Conservation (phyloP, 2,888 invertebrate species). For the Pammene aurita region DNA sequence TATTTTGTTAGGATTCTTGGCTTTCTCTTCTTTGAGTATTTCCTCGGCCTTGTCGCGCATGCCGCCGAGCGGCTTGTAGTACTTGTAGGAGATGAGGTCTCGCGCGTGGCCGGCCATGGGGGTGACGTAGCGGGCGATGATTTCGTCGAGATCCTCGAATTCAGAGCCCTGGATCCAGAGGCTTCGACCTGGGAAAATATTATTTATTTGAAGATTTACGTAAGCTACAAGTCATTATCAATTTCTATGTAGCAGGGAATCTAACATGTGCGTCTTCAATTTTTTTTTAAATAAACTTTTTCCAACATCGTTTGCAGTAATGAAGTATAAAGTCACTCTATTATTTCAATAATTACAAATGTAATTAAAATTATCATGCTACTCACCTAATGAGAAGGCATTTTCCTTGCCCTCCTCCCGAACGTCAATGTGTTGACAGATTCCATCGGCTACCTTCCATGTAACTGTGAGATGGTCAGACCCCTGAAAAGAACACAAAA, state of each 20-base stretch:
- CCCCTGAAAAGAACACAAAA: slow-evolving; percentile 77
- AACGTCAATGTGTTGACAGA: slow-evolving; percentile 98
- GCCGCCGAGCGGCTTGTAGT: slow-evolving; percentile 91
- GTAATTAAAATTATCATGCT: background rate
- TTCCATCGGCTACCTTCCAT: slow-evolving; percentile 98
- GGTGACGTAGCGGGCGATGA: slow-evolving; percentile 97
- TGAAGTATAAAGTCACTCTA: background rate
- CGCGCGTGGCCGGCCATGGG: slow-evolving; percentile 98
- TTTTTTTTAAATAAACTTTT: too few relatives aligned
- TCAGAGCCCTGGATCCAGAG: slow-evolving; percentile 96
- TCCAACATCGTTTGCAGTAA: too few relatives aligned
- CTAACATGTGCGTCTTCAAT: too few relatives aligned
- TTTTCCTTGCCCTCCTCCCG: slow-evolving; percentile 98
- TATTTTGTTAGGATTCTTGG: slow-evolving; percentile 93
- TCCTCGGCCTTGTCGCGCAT: slow-evolving; percentile 95
- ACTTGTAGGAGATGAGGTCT: slow-evolving; percentile 95
- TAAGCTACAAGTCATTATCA: background rate
- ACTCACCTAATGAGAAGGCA: slow-evolving; percentile 94
- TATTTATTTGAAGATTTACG: background rate
- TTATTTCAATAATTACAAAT: background rate
- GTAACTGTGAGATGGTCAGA: slow-evolving; percentile 98
- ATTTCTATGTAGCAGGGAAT: too few relatives aligned
- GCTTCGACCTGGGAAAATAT: slow-evolving; percentile 70
- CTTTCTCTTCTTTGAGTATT: slow-evolving; percentile 93
- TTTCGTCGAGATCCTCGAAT: slow-evolving; percentile 99